Conservation (phyloP, 1,140 invertebrate species). For the Gryon sp. region DNA sequence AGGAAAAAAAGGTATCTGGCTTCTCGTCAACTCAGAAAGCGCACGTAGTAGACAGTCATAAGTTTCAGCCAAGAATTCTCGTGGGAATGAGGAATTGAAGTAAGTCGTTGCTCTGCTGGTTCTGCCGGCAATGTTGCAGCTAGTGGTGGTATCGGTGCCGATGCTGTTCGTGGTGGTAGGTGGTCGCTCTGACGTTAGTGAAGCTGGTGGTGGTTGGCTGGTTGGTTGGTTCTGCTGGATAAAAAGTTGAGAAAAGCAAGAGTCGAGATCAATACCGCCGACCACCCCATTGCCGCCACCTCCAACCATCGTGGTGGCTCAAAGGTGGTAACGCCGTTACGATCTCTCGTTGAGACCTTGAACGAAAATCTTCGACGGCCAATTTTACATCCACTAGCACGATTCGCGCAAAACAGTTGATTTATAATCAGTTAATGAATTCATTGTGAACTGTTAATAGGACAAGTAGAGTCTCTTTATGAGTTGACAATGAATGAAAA, state of each 20-base stretch:
- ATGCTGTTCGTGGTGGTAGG: constrained; percentile 61
- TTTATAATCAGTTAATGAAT: constrained; percentile 10
- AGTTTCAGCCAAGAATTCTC: constrained; percentile 77
- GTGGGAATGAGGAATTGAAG: constrained; percentile 77
- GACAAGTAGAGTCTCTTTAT: too few relatives aligned
- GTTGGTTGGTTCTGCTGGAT: constrained; percentile 68
- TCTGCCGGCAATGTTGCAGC: constrained; percentile 55
- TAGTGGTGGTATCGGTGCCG: constrained; percentile 64
- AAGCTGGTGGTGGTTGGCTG: constrained; percentile 63
- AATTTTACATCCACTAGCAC: constrained; percentile 18
- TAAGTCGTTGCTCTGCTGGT: constrained; percentile 72
- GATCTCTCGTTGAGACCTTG: constrained; percentile 49
- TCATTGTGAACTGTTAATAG: too few relatives aligned
- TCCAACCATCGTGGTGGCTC: constrained; percentile 54
- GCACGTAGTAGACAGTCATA: constrained; percentile 68
- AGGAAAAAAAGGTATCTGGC: constrained; percentile 19
- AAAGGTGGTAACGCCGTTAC: constrained; percentile 64
- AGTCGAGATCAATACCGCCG: constrained; percentile 72
- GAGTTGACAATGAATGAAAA: too few relatives aligned
- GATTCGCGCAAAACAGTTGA: constrained; percentile 3
- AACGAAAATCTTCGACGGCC: constrained; percentile 43
- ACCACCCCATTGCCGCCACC: constrained; percentile 64
- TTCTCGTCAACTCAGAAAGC: constrained; percentile 41
- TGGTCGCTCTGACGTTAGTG: constrained; percentile 62
- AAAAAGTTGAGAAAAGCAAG: constrained; percentile 73